Percentiles rank a stretch among this genome's conserved stretches.
Conservation (phyloP, 2,888 invertebrate species). For the Dysmachus trigonus region DNA sequence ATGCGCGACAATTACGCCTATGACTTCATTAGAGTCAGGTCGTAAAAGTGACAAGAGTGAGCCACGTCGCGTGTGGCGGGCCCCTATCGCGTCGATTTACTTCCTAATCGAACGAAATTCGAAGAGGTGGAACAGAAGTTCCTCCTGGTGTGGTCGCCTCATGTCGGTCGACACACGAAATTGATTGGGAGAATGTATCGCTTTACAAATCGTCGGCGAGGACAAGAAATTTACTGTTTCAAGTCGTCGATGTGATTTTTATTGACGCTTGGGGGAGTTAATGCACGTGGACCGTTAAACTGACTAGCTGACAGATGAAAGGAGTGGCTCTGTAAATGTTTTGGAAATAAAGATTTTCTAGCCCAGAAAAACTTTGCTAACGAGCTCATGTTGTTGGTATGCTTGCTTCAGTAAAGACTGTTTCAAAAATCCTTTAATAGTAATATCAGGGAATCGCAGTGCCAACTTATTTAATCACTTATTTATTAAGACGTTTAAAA, state of each 20-base stretch:
- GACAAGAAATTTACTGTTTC: background rate
- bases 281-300: background rate
- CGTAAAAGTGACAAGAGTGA: background rate
- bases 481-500: too few relatives aligned
- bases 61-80: background rate
- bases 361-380: background rate
- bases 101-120: background rate
- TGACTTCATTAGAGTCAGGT: constrained; percentile 30
- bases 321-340: background rate
- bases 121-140: background rate
- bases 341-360: background rate
- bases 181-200: background rate
- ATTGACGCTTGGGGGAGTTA: background rate
- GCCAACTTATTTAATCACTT: too few relatives aligned
- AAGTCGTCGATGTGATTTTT: background rate
- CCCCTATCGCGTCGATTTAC: background rate
- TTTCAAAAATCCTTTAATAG: background rate
- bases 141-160: background rate
- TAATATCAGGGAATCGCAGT: too few relatives aligned
- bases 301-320: background rate
- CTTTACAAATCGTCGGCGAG: background rate
- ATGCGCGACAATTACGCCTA: constrained; percentile 23
- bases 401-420: background rate
- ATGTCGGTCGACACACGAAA: background rate
- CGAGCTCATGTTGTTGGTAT: background rate